Evolutionary conservation across 1,140 invertebrate genomes (phyloP), one percentile per base, ranked within the genome.

Genomic region (Lasioglossum baleicum): DNA sequence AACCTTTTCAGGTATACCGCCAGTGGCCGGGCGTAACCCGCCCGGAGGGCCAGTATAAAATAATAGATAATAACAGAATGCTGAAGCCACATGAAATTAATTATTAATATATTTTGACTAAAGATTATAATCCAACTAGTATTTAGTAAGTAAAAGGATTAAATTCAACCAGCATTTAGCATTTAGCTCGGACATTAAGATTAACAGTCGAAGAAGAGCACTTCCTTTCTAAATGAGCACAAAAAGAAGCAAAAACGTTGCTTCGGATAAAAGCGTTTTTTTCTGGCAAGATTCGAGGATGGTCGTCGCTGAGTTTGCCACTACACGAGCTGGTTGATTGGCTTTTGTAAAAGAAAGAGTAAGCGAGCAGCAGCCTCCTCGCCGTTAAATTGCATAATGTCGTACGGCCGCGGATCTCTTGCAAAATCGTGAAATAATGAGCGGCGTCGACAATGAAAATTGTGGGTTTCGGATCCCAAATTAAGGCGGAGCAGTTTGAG

Each of bases 371-470:
- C 0, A 35, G 35, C 70, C 64, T 64, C 40, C 4, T 64, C 71
- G 63, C 66, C 15, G 56, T 85, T 76, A 79, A 73, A 80, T 86
- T 81, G 73, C 75, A 74, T 72, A 83, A 87, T 81, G 53, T 48
- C 60, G 65, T 48, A 67, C 58, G 56, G 48, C 31, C 65, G 76
- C 66, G 61, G 44, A 75, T 86, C 42, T 81, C 78, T 86, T 84
- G 61, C 81, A 73, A 81, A 72, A 86, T 67, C 72, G 72, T n/a
- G 71, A 73, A 75, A 78, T 86, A 80, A 86, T 81, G 63, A 75
- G 22, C 73, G 65, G 64, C 26, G 69, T 61, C 73, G 63, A 61
- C 40, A 75, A 73, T 68, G 70, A 87, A 79, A 80, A 87, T 85
- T 83, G 68, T 40, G 53, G 64, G 77, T 58, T 75, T 58, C 31